phyloP scores from a whole-genome alignment of 1,140 invertebrate species.

The Polypedilum vanderplanki region DNA sequence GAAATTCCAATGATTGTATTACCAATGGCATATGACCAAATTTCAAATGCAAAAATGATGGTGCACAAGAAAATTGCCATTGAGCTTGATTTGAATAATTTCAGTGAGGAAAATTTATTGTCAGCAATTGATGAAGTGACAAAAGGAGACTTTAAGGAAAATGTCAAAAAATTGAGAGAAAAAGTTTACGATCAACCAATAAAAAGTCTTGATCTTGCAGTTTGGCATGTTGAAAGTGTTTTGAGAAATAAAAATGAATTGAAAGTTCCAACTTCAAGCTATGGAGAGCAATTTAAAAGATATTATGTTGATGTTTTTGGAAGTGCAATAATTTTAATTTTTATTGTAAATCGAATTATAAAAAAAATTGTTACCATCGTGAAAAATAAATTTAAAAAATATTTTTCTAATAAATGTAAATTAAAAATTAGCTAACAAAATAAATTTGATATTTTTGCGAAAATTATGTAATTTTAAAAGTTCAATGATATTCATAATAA shows the following conservation, averaged over 20 bases:
- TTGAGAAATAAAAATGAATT: not conserved
- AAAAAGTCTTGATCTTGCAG: not conserved
- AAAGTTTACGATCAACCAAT: not conserved
- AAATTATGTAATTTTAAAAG: no score
- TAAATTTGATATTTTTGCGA: no score
- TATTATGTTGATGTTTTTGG: not conserved
- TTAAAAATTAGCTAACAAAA: no score
- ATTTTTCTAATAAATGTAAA: no score
- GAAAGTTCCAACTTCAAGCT: no score
- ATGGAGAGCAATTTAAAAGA: no score
- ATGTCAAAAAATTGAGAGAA: not conserved
- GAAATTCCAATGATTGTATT: conserved; percentile 39
- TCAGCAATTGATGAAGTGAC: conserved; percentile 40
- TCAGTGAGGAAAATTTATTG: conserved; percentile 40
- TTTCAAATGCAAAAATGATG: not conserved
- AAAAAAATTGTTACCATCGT: no score
- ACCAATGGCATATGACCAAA: not conserved
- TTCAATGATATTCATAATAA: no score
- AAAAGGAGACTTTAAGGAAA: not conserved
- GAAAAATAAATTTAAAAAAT: no score
- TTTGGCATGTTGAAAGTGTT: not conserved
- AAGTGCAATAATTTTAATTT: not conserved
- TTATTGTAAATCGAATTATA: no score
- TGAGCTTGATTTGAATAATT: conserved; percentile 32
- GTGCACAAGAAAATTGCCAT: not conserved